Evolutionary conservation across 2,888 invertebrate genomes (phyloP), one percentile per base, ranked within the genome.

Genomic region (Euproctis similis): DNA sequence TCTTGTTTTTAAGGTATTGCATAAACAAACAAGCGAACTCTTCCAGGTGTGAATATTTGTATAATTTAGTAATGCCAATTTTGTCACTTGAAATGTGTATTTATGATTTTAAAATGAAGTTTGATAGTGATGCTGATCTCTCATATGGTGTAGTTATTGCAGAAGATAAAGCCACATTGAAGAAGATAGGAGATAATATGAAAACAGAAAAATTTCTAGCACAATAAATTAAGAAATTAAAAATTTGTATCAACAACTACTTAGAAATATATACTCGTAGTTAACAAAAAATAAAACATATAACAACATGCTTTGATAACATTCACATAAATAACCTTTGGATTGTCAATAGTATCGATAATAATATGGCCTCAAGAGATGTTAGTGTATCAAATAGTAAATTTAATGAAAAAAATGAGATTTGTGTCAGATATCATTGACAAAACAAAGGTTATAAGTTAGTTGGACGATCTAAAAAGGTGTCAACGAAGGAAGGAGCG

Each of bases 391-490:
- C 17, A 27, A 21, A 24, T 24, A 27, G 22, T 32, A n/a, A n/a
- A n/a, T n/a, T n/a, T n/a, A n/a, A n/a, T n/a, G 22, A 18, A 11
- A 11, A 6, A 22, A 12, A 20, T 9, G 11, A n/a, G n/a, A n/a
- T n/a, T n/a, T n/a, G n/a, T n/a, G n/a, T n/a, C n/a, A n/a, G 38
- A 46, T 30, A 42, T 40, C 38, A 51, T 59, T 64, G 70, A 73
- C 70, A 69, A 68, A 56, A 56, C 58, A 64, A 65, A 63, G 68
- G 67, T 70, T 59, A n/a, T n/a, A 58, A 42, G 34, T 60, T 69
- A 74, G 75, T 78, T 80, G 81, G 81, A 84, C 82, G 84, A 82
- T 77, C 82, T 81, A 80, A 61, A 81, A 82, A 81, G 80, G 74
- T 76, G 76, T 77, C 70, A 74, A 80, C 76, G 81, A 76, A 85